Conservation (phyloP, 23 tunicate genomes). For the Ascidia mentula region DNA sequence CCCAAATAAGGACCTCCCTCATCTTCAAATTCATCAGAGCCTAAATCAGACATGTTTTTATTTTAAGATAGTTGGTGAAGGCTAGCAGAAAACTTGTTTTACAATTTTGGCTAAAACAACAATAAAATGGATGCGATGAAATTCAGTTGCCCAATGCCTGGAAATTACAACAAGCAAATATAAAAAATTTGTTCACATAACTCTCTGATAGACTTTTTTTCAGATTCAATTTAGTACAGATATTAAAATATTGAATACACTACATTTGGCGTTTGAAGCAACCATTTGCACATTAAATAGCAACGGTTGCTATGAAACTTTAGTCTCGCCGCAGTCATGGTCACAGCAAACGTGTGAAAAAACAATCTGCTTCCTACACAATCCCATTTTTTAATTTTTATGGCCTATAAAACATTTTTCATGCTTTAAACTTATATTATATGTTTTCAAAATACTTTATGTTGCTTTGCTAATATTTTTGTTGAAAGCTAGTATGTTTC, state of each 20-base stretch:
- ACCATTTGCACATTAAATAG: not conserved
- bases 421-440: too few species aligned
- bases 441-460: too few species aligned
- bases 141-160: not conserved
- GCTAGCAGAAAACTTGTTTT: too few species aligned
- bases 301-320: slow-evolving; percentile 6
- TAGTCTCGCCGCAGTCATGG: not conserved
- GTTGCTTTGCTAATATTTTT: too few species aligned
- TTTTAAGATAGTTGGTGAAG: too few species aligned
- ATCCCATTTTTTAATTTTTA: too few species aligned
- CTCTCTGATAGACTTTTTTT: not conserved
- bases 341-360: too few species aligned
- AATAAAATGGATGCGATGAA: too few species aligned
- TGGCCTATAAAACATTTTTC: too few species aligned
- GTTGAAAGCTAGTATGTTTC: too few species aligned
- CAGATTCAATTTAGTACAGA: not conserved
- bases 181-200: not conserved
- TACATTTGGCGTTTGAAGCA: not conserved
- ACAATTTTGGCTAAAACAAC: too few species aligned
- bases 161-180: not conserved
- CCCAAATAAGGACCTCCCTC: slow-evolving; percentile 98
- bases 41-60: slow-evolving; percentile 91
- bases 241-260: not conserved
- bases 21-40: slow-evolving; percentile 94
- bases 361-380: too few species aligned